Evolutionary conservation across 2,797 vertebrate genomes (phyloP), one percentile per base, ranked within the genome.

Genomic region (Meda fulgida): DNA sequence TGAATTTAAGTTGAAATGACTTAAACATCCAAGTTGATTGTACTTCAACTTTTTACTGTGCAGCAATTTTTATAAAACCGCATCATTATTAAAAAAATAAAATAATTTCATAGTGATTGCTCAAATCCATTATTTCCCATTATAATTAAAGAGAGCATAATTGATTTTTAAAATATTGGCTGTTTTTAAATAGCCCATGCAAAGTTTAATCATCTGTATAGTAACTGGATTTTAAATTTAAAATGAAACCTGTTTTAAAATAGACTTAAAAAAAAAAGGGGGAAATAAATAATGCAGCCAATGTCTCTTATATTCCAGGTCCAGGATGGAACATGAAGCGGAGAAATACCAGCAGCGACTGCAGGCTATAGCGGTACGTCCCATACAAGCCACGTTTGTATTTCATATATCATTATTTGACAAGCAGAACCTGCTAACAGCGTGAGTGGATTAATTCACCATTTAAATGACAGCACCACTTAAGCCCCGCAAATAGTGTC

Each of bases 261-360:
- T 14, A 14, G n/a, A 77, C 19, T 48, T 31, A 7, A 34, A 53
- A 40, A 21, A 34, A 26, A 67, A 5, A 0, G 2, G 18, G 18
- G 14, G 1, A 23, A 72, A 79, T 66, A 36, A 11, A 51, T 67
- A 70, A 80, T 85, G 19, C 40, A 73, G n/a, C 51, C 6, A 77
- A 21, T 40, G 26, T 80, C 46, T 84, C 51, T 79, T 55, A 53
- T 78, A 38, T 76, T 89, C 16, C 76, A 89, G 85, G 91, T 90
- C 80, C 84, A 90, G 53, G 86, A 96, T 96, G 95, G 95, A 96
- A 78, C 77, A 85, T 84, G 95, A 96, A 89, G 82, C 91, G 2
- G 93, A 95, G 87, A 94, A 94, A 89, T 95, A 95, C 93, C 90
- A 95, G 91, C 94, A 94, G 90, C 90, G 95, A 86, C 90, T 95